Evolutionary conservation across 1,140 invertebrate genomes (phyloP), one percentile per base, ranked within the genome.

Genomic region (Hyles vespertilio): DNA sequence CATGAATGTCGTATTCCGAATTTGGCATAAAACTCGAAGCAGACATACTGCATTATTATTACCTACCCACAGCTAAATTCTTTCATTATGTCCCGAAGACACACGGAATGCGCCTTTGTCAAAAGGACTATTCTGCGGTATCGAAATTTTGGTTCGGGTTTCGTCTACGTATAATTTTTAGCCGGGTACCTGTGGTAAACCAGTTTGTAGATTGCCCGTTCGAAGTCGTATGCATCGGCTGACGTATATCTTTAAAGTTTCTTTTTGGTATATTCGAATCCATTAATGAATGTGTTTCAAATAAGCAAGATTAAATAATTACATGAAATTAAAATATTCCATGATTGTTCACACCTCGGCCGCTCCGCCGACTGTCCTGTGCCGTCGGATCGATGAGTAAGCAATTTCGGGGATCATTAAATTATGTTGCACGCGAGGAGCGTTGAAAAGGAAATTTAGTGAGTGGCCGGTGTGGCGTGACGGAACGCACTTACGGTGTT

Each of bases 81-180:
- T 46, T 61, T 59, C 61, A 70, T 78, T 81, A 63, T 74, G 63
- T 48, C 62, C 62, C 57, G 49, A 64, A 70, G 65, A 65, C 63
- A 60, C 65, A 70, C 68, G 79, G 77, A 83, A 85, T 81, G 77
- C 65, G 72, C 58, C 70, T 75, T 75, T 74, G 70, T 77, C 72
- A 74, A 74, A 22, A 72, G 70, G 68, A 67, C 65, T 58, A 62
- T 62, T 51, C 55, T 63, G 45, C 60, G 63, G 64, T 72, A 61
- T 74, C 73, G 68, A 79, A 77, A 72, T 73, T 74, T 55, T 51
- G 61, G 59, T 65, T 63, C 54, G 63, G 63, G 69, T 73, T 74
- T 79, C 74, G 74, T 83, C 79, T 81, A 83, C 76, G 71, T 76
- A 81, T 78, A 77, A 85, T 74, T 83, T 84, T 80, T 74, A 70